Evolutionary conservation across 2,888 invertebrate genomes (phyloP).

Genomic region (Drosophila recens): DNA sequence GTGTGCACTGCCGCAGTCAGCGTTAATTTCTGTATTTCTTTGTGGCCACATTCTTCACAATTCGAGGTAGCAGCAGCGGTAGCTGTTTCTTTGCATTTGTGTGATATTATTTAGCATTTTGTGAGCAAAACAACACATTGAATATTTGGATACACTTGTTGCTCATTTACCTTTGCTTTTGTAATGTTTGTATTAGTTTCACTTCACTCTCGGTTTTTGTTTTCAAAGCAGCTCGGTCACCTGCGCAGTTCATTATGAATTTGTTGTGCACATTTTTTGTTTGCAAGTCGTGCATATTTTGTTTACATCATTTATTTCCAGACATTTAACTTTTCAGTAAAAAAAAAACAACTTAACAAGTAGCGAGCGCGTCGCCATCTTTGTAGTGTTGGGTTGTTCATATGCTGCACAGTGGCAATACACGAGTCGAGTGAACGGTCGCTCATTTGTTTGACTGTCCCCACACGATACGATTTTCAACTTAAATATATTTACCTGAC

Average conservation of each 20-base stretch:
- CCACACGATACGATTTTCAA: conserved; percentile 21
- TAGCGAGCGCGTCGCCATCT: conserved; percentile 81
- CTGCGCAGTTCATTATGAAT: conserved; percentile 52
- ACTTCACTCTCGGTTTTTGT: conserved; percentile 60
- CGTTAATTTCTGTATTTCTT: conserved; percentile 29
- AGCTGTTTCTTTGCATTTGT: conserved; percentile 18
- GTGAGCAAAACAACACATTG: conserved; percentile 23
- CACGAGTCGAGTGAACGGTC: conserved; percentile 35
- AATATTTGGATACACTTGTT: conserved; percentile 66
- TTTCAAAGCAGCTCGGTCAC: conserved; percentile 28
- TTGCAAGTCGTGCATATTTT: conserved; percentile 47
- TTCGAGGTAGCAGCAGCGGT: not conserved
- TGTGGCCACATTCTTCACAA: not conserved
- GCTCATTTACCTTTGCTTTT: conserved; percentile 79
- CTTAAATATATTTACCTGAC: not conserved
- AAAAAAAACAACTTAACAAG: conserved; percentile 79
- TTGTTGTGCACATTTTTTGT: conserved; percentile 23
- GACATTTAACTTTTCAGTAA: conserved; percentile 53
- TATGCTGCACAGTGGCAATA: conserved; percentile 14
- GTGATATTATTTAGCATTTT: conserved; percentile 37
- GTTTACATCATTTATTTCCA: conserved; percentile 55
- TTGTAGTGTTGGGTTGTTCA: conserved; percentile 68
- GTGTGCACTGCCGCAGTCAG: conserved; percentile 68
- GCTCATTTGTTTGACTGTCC: not conserved
- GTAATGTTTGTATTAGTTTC: conserved; percentile 79